Evolutionary conservation across 2,797 vertebrate species (phyloP).

Genomic region (Gymnoscopelus microlampas): DNA sequence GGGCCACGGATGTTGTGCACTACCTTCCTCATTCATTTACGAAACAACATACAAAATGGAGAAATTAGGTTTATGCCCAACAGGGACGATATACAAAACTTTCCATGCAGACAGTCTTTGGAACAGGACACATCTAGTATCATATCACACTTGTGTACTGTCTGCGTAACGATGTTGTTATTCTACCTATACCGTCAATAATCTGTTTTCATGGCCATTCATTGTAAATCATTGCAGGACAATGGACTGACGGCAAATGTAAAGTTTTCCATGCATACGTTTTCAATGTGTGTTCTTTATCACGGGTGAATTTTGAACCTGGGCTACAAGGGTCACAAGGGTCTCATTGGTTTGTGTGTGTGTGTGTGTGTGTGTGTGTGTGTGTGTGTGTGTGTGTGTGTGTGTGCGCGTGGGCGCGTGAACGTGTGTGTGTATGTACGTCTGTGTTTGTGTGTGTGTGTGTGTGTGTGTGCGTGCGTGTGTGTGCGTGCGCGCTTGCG

Average conservation of each 20-base stretch:
- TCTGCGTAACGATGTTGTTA: slow-evolving; percentile 15
- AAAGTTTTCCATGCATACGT: no score
- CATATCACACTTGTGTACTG: not conserved
- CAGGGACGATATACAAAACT: no score
- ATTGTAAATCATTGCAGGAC: no score
- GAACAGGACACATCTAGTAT: slow-evolving; percentile 6
- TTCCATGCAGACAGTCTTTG: not conserved
- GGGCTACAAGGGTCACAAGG: slow-evolving; percentile 66
- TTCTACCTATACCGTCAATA: no score
- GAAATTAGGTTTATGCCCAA: not conserved
- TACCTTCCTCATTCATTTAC: no score
- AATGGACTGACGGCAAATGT: slow-evolving; percentile 24
- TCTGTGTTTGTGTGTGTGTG: slow-evolving; percentile 40
- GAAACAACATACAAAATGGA: no score
- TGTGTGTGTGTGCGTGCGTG: slow-evolving; percentile 30
- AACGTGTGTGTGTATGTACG: slow-evolving; percentile 33
- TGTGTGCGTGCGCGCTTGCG: slow-evolving; percentile 42
- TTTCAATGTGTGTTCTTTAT: slow-evolving; percentile 17
- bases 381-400: slow-evolving; percentile 9
- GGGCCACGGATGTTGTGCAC: no score
- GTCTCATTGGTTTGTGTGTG: slow-evolving; percentile 54
- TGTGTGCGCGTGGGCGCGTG: slow-evolving; percentile 43
- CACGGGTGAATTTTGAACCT: slow-evolving; percentile 68
- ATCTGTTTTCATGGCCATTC: no score
- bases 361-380: slow-evolving; percentile 33